phyloP scores from a whole-genome alignment of 92 coral and sea anemone genomes.

The Paragorgia papillata region DNA sequence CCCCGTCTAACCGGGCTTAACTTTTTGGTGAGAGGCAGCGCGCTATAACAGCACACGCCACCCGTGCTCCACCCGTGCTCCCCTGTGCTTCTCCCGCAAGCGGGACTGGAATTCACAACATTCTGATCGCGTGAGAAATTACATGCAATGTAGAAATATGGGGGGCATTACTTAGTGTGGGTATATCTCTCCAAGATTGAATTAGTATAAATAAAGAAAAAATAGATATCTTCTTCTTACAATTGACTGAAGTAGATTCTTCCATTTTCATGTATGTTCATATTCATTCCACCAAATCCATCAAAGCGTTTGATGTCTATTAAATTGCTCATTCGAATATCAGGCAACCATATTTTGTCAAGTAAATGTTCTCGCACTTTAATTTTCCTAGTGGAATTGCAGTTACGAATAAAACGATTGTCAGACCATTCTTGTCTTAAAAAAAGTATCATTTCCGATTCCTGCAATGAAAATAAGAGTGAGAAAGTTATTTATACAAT shows the following conservation, averaged over 20 bases:
- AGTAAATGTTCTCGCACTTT: conserved; percentile 34
- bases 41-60: too few relatives aligned
- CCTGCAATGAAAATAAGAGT: conserved; percentile 12
- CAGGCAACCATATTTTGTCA: conserved; percentile 87
- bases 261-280: conserved; percentile 18
- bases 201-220: too few relatives aligned
- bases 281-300: conserved; percentile 26
- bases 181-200: too few relatives aligned
- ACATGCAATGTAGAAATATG: too few relatives aligned
- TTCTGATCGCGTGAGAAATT: too few relatives aligned
- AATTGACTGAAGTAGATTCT: conserved; percentile 32
- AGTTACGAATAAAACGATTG: conserved; percentile 35
- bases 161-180: too few relatives aligned
- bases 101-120: too few relatives aligned
- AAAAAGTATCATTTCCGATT: conserved; percentile 46
- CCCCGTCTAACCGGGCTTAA: too few relatives aligned
- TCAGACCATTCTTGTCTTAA: conserved; percentile 62
- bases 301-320: conserved; percentile 19
- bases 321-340: conserved; percentile 25
- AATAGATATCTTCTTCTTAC: too few relatives aligned
- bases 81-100: too few relatives aligned
- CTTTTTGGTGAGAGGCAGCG: too few relatives aligned
- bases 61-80: too few relatives aligned
- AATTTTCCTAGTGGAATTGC: not conserved
- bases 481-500: not conserved